Evolutionary conservation across 2,797 vertebrate genomes (phyloP), one percentile per base, ranked within the genome.

Genomic region (Sarcophilus harrisii): DNA sequence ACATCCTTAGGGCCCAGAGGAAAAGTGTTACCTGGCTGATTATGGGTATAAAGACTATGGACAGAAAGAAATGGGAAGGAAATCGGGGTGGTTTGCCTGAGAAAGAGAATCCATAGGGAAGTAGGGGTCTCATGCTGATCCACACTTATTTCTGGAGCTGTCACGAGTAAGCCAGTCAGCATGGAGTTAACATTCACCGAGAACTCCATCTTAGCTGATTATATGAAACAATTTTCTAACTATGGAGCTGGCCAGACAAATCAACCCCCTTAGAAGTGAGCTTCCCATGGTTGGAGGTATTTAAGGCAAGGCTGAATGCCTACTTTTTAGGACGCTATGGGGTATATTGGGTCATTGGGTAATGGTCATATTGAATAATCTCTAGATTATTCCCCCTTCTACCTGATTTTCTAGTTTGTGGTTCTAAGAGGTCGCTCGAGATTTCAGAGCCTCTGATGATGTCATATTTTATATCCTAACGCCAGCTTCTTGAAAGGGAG

Each of bases 401-500:
- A 73, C 18, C 62, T 18, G 62, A 38, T 38, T n/a, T 73, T 73
- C n/a, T 38, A 38, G 66, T 73, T 32, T 73, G 66, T 21, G 16
- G n/a, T 81, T 81, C 38, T 27, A 81, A 81, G 73, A 81, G n/a
- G 38, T 27, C 0, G 1, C 21, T 45, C 0, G 1, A 81, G 38
- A 21, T 38, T 73, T 73, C 8, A 10, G 66, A 73, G n/a, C 66
- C n/a, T n/a, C n/a, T 21, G 30, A 32, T n/a, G 62, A 73, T n/a
- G n/a, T 18, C 32, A 11, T 45, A 21, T 81, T 45, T 81, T 24
- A 16, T 81, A 81, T n/a, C 45, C n/a, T 24, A 81, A 55, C 55
- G 0, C 45, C 30, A 30, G 13, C 10, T 96, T 96, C 90, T 55
- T 92, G 89, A 29, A 93, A 60, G 93, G 55, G 93, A 73, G 92